A percentile compares a stretch with the other conserved stretches of the same genome.
phyloP scores from a whole-genome alignment of 2,888 invertebrate genomes.

The Thera obeliscata region DNA sequence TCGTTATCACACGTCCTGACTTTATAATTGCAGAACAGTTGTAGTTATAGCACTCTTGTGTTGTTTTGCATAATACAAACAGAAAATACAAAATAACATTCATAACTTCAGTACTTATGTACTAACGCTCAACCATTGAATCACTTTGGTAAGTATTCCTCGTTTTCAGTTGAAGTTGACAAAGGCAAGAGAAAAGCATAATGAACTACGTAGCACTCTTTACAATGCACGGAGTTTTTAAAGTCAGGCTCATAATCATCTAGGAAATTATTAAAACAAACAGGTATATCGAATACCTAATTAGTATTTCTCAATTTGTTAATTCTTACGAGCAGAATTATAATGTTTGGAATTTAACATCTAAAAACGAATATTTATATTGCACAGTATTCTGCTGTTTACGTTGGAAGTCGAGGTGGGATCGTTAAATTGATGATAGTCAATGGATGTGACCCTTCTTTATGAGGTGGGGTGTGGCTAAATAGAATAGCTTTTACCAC shows the following conservation, averaged over 20 bases:
- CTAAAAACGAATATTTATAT: neutral
- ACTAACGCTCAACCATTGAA: neutral
- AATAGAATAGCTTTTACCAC: slow-evolving; percentile 34
- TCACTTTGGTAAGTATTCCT: no score
- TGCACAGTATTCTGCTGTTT: slow-evolving; percentile 6
- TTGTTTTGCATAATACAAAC: neutral
- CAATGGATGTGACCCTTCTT: slow-evolving; percentile 39
- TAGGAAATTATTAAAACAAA: no score
- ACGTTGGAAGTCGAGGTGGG: slow-evolving; percentile 23
- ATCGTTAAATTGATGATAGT: slow-evolving; percentile 39
- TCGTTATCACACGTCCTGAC: slow-evolving; percentile 9
- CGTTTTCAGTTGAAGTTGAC: neutral
- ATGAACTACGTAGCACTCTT: no score
- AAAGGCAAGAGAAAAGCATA: neutral
- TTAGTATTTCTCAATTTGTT: no score
- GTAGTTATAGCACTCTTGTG: neutral
- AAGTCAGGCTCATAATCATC: no score
- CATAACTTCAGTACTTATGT: neutral
- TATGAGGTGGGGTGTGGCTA: slow-evolving; percentile 39
- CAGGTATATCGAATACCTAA: no score
- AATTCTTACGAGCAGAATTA: no score
- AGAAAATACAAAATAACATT: neutral
- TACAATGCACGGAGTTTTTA: no score
- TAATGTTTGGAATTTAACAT: neutral
- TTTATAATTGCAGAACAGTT: neutral